A percentile compares a stretch with the other conserved stretches of the same genome.
Evolutionary conservation across 2,797 vertebrate genomes (phyloP).

Genomic region (Gallinago solitaria): DNA sequence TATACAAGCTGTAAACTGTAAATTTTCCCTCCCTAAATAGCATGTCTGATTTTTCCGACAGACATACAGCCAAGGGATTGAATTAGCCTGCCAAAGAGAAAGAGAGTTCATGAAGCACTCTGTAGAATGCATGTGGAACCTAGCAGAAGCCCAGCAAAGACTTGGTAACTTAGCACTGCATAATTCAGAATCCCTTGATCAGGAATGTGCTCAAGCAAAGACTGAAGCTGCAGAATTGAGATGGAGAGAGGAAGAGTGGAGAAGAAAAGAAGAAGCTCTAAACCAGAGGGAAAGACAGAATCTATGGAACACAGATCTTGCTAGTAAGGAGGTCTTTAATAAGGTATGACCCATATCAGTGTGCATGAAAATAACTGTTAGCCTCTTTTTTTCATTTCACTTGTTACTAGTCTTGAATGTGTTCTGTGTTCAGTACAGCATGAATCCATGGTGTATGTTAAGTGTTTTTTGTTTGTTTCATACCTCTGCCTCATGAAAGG

Average conservation of each 20-base stretch:
- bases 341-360: constrained; percentile 79
- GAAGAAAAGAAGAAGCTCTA: constrained; percentile 91
- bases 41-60: constrained; percentile 41
- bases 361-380: not conserved
- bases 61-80: constrained; percentile 81
- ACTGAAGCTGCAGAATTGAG: constrained; percentile 85
- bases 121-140: constrained; percentile 91
- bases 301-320: constrained; percentile 80
- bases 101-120: constrained; percentile 90
- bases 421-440: not conserved
- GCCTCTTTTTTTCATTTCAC: not conserved
- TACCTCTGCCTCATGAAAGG: not conserved
- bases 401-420: not conserved
- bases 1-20: not conserved
- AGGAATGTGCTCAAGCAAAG: constrained; percentile 87
- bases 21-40: constrained; percentile 14
- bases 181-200: constrained; percentile 92
- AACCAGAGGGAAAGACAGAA: constrained; percentile 84
- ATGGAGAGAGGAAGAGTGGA: constrained; percentile 91
- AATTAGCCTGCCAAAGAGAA: constrained; percentile 88
- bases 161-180: constrained; percentile 92
- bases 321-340: constrained; percentile 93
- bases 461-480: not conserved
- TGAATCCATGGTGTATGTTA: not conserved
- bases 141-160: constrained; percentile 94